Percentiles rank a stretch among this genome's conserved stretches.
Evolutionary conservation across 2,888 invertebrate genomes (phyloP).

Genomic region (Macrophya annulata): DNA sequence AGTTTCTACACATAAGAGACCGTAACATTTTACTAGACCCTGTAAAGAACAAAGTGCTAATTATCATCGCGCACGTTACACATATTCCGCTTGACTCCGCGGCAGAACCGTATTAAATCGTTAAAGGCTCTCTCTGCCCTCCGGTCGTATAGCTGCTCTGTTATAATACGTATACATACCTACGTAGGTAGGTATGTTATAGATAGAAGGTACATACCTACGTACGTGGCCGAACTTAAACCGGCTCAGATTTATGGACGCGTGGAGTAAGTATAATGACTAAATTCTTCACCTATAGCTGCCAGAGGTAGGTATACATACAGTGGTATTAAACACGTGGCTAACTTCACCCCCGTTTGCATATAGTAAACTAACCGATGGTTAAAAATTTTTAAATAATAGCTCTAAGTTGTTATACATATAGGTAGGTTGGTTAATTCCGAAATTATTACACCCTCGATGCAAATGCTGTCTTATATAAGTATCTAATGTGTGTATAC

Average conservation of each 20-base stretch:
- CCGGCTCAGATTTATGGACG: conserved; percentile 45
- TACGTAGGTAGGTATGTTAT: not conserved
- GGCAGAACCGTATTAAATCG: conserved; percentile 26
- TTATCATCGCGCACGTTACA: conserved; percentile 18
- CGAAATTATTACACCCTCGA: too few relatives aligned
- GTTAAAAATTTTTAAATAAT: too few relatives aligned
- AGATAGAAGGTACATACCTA: not conserved
- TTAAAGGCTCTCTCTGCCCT: conserved; percentile 44
- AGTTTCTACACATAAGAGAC: not conserved
- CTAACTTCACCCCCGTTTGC: not conserved
- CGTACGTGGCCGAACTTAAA: conserved; percentile 41
- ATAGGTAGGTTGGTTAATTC: too few relatives aligned
- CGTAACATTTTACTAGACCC: conserved; percentile 2
- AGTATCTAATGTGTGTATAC: too few relatives aligned
- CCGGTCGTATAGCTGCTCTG: not conserved
- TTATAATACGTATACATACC: not conserved
- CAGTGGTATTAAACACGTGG: too few relatives aligned
- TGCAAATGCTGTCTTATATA: too few relatives aligned
- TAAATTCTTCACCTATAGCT: conserved; percentile 30
- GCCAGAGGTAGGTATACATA: too few relatives aligned
- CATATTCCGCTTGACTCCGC: conserved; percentile 11
- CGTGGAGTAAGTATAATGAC: conserved; percentile 29
- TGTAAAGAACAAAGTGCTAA: conserved; percentile 46
- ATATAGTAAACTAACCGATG: too few relatives aligned
- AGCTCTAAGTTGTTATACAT: too few relatives aligned